Conservation (phyloP, 2,888 invertebrate genomes). For the Gandaritis pyraliata region DNA sequence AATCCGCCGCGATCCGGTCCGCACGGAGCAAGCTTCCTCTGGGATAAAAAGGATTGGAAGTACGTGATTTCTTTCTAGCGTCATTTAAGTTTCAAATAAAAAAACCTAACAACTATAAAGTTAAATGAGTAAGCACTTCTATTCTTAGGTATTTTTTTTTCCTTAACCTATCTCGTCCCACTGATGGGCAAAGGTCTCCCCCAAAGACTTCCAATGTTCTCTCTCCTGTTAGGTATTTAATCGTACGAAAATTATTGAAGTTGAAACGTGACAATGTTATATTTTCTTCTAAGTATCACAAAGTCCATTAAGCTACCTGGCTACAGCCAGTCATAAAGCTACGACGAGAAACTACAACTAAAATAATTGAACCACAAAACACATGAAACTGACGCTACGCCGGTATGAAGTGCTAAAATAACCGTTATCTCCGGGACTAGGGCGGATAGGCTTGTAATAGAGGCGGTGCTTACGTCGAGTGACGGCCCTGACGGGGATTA, state of each 20-base stretch:
- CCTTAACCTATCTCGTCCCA: no score
- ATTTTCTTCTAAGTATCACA: no score
- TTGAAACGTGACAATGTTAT: no score
- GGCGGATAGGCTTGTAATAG: conserved; percentile 36
- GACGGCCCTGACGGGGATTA: conserved; percentile 34
- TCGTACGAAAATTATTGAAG: no score
- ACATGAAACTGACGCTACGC: background rate
- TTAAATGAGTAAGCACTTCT: no score
- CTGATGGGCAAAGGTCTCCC: no score
- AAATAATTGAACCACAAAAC: background rate
- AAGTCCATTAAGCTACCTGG: no score
- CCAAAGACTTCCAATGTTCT: no score
- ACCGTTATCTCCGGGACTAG: conserved; percentile 15
- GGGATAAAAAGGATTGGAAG: conserved; percentile 13
- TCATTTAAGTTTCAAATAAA: background rate
- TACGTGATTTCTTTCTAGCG: conserved; percentile 8
- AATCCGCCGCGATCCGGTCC: conserved; percentile 42
- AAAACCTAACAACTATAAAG: no score
- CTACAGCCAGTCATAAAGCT: no score
- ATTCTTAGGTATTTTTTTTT: no score
- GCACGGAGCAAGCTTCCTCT: conserved; percentile 21
- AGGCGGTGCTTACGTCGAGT: conserved; percentile 38
- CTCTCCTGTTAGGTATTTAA: no score
- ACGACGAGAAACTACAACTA: background rate
- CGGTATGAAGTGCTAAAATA: background rate